These are phyloP conservation scores for Habroteleia sp. DNA, from an alignment of 2,888 invertebrate genomes.

Conservation along the genomic window DNA sequence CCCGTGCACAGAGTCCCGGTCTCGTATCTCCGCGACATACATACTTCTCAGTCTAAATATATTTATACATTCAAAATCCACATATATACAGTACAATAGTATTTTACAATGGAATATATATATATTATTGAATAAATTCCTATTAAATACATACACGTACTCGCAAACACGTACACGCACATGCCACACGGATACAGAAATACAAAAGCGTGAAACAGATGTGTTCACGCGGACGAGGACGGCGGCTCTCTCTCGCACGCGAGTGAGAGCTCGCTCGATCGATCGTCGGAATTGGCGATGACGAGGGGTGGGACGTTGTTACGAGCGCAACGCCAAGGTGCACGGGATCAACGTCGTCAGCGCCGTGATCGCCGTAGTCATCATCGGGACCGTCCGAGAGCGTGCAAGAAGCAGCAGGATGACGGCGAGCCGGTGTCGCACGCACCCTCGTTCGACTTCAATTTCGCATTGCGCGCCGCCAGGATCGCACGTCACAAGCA, in stretches of 20 bases:
- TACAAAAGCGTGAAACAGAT: slow-evolving; percentile 19
- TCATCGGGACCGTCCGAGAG: slow-evolving; percentile 37
- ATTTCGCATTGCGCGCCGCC: slow-evolving; percentile 19
- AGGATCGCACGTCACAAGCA: slow-evolving; percentile 31
- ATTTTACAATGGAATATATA: too few species aligned
- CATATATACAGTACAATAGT: too few species aligned
- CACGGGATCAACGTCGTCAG: slow-evolving; percentile 38
- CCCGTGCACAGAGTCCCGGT: slow-evolving; percentile 17
- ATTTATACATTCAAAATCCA: too few species aligned
- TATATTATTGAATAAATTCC: too few species aligned
- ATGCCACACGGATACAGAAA: background rate
- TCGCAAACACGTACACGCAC: too few species aligned
- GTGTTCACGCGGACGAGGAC: slow-evolving; percentile 50
- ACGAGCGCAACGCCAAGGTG: slow-evolving; percentile 51
- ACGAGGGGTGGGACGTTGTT: slow-evolving; percentile 54
- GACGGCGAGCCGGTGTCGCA: slow-evolving; percentile 52
- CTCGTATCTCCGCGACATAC: slow-evolving; percentile 1
- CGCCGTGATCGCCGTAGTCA: slow-evolving; percentile 50
- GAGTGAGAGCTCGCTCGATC: slow-evolving; percentile 57
- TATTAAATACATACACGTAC: too few species aligned
- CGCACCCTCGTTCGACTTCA: slow-evolving; percentile 28
- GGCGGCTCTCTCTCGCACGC: slow-evolving; percentile 44
- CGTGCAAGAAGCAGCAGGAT: slow-evolving; percentile 53
- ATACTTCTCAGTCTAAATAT: too few species aligned
- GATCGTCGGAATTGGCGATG: slow-evolving; percentile 60